phyloP scores from a whole-genome alignment of 1,140 invertebrate species.

The Danaus melanippus region DNA sequence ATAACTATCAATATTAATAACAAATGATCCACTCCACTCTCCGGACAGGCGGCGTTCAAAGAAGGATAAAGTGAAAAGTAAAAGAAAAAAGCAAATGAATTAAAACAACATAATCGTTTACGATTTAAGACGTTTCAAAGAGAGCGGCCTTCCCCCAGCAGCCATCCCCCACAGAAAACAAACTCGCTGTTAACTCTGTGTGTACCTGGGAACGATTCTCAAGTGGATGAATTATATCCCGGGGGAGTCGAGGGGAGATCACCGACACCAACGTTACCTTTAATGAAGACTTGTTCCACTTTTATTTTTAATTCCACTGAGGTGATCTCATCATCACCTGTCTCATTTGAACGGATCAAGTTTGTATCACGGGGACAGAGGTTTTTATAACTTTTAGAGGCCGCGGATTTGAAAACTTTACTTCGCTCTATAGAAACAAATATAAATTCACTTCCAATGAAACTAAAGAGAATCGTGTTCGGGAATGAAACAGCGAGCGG shows the following conservation, averaged over 20 bases:
- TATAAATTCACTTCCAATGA: no score
- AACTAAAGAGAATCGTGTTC: no score
- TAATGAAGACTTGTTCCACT: constrained; percentile 60
- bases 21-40: constrained; percentile 50
- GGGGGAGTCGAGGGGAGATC: constrained; percentile 51
- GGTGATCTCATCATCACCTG: constrained; percentile 56
- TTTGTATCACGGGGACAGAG: constrained; percentile 3
- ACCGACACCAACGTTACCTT: constrained; percentile 45
- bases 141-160: constrained; percentile 50
- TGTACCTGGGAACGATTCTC: constrained; percentile 62
- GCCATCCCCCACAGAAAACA: constrained; percentile 57
- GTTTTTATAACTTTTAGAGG: constrained; percentile 12
- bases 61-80: constrained; percentile 54
- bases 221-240: constrained; percentile 67
- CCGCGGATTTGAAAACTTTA: neutral
- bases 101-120: constrained; percentile 70
- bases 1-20: constrained; percentile 24
- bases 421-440: no score
- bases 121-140: constrained; percentile 55
- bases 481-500: no score
- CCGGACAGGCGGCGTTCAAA: constrained; percentile 62
- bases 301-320: constrained; percentile 54
- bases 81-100: constrained; percentile 65
- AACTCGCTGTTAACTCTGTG: constrained; percentile 66
- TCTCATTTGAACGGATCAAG: constrained; percentile 18